These are phyloP conservation scores for Caenorhabditis sp. DNA, from an alignment of 2,888 invertebrate species.

Conservation along the genomic window DNA sequence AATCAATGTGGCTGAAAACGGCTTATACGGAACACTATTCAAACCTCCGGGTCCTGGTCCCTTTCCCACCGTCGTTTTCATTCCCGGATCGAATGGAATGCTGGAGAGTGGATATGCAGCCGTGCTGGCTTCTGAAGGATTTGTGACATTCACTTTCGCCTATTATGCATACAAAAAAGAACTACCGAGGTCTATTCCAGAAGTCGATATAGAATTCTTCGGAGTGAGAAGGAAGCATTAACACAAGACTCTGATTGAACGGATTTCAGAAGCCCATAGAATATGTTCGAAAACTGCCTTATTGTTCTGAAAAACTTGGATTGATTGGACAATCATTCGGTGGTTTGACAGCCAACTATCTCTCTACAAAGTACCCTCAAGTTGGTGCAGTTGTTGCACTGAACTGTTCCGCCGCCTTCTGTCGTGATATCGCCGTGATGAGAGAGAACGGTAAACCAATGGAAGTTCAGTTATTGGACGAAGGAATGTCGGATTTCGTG, in stretches of 20 bases:
- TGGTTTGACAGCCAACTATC: conserved; percentile 18
- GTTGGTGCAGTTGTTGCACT: conserved; percentile 19
- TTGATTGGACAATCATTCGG: conserved; percentile 29
- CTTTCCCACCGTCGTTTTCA: conserved; percentile 28
- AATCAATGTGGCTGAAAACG: conserved; percentile 40
- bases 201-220: conserved; percentile 61
- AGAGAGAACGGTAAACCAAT: conserved; percentile 34
- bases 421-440: conserved; percentile 21
- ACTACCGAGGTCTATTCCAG: conserved; percentile 46
- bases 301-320: conserved; percentile 29
- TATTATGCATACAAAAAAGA: conserved; percentile 61
- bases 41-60: conserved; percentile 50
- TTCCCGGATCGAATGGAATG: conserved; percentile 41
- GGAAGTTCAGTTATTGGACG: conserved; percentile 16
- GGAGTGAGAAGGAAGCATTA: neutral
- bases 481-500: conserved; percentile 23
- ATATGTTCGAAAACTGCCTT: conserved; percentile 33
- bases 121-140: conserved; percentile 61
- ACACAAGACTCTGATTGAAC: neutral
- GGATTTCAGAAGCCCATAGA: conserved; percentile 41
- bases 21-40: conserved; percentile 50
- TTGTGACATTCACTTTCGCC: conserved; percentile 54
- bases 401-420: conserved; percentile 35
- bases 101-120: conserved; percentile 28
- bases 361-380: conserved; percentile 17